A percentile compares a stretch with the other conserved stretches of the same genome.
Evolutionary conservation across 2,113 vertebrate genomes (phyloP).

Genomic region (Macquaria ambigua): DNA sequence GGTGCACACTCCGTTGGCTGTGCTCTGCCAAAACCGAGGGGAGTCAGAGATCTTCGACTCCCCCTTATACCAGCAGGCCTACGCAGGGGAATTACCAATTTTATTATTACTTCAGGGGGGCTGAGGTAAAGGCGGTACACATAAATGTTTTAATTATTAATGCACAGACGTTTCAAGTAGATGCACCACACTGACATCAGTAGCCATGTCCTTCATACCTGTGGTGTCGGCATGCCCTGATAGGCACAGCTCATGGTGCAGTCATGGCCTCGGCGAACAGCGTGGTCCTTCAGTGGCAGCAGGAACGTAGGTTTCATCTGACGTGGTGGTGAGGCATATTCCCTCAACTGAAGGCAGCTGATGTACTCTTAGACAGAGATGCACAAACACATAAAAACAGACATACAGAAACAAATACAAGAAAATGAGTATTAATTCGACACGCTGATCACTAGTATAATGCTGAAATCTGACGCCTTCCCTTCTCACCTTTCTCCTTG

Average conservation of each 20-base stretch:
- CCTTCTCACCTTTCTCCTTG: constrained; percentile 76
- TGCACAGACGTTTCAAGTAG: not conserved
- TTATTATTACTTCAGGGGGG: not conserved
- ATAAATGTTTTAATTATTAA: not conserved
- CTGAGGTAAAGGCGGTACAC: not conserved
- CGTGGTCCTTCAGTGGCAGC: constrained; percentile 73
- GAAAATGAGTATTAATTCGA: not conserved
- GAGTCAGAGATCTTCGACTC: constrained; percentile 67
- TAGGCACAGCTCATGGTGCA: constrained; percentile 82
- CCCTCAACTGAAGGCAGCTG: constrained; percentile 57
- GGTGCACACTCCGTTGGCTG: constrained; percentile 70
- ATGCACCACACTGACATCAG: not conserved
- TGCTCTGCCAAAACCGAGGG: constrained; percentile 76
- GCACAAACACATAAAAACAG: not conserved
- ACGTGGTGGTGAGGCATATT: constrained; percentile 56
- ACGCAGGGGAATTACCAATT: not conserved
- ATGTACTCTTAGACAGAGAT: constrained; percentile 38
- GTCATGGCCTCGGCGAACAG: constrained; percentile 57
- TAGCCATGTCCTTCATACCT: constrained; percentile 1
- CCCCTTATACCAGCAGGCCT: constrained; percentile 70
- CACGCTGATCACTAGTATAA: not conserved
- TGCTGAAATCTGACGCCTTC: not conserved
- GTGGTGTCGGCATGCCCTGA: constrained; percentile 69
- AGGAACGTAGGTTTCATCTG: constrained; percentile 76
- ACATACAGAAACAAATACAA: constrained; percentile 7